Base-by-base conservation (phyloP, 2,888 invertebrate species). In the Heliconius charithonia region DNA sequence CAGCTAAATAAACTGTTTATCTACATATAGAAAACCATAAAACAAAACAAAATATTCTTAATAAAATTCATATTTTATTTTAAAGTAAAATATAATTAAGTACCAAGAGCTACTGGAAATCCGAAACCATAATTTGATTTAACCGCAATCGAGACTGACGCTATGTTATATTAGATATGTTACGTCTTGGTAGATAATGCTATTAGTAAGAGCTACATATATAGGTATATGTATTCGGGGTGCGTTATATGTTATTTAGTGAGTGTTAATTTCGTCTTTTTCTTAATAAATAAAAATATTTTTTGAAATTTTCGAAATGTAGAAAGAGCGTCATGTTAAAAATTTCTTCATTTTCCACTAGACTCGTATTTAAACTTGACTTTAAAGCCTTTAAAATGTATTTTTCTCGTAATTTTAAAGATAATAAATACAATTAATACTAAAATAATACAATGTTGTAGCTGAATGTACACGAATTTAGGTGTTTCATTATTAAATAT, bases 71-170 rank as follows among this genome's bases (percentile, higher is more conserved):
- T 62, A 62, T 62, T 25, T 25, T 25, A 62, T 25, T 62, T 25
- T 25, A 25, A 13, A 22, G 4, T 22, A 19, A 51, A 70, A 51
- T 70, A 56, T 12, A 25, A n/a, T 56, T 56, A 56, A 56, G n/a
- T 12, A 71, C 7, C 13, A n/a, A 56, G 56, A 71, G 56, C 56
- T 32, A n/a, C 7, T 2, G 22, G 22, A 59, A 71, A 29, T 32
- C 6, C 25, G 62, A 63, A 10, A 4, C 32, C 37, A 25, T 73
- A 73, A 73, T 73, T 37, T 25, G 7, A 73, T 63, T n/a, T n/a
- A 59, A 51, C 73, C 62, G 59, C 73, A 73, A 62, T 62, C 37
- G n/a, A 73, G 59, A 62, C 25, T 73, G 59, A 63, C 19, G 62
- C n/a, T 37, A 59, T 25, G 59, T 37, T 59, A 9, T 3, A 29